Percentiles rank a stretch among this genome's conserved stretches.
phyloP scores from a whole-genome alignment of 2,113 vertebrate genomes.

The Hippolais icterina region DNA sequence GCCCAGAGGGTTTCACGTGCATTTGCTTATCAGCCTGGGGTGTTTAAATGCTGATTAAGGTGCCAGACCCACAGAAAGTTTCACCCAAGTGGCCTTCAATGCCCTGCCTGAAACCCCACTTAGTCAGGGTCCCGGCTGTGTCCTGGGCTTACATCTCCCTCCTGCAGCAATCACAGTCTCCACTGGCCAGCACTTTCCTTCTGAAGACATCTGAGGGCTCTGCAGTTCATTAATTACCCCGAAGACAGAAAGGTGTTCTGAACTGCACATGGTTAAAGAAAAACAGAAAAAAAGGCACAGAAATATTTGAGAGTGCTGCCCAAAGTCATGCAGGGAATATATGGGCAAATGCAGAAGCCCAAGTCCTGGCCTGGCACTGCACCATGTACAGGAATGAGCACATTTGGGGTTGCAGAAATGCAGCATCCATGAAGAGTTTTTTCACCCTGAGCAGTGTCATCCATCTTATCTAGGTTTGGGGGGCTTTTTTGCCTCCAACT shows the following conservation, averaged over 20 bases:
- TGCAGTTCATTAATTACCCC: neutral
- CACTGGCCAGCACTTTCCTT: rapidly evolving
- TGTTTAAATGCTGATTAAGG: neutral
- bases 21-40: neutral
- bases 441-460: neutral
- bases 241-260: neutral
- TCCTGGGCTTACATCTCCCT: neutral
- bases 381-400: neutral
- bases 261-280: neutral
- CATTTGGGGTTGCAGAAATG: neutral
- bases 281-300: neutral
- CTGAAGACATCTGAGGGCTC: neutral
- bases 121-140: rapidly evolving
- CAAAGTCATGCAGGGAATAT: neutral
- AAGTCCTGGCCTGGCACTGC: neutral
- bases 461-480: neutral
- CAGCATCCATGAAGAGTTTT: neutral
- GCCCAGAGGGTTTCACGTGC: neutral
- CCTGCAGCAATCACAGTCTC: neutral
- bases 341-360: neutral
- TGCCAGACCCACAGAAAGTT: neutral
- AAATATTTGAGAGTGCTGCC: neutral
- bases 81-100: neutral
- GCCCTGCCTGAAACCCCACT: neutral
- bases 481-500: neutral